These are phyloP conservation scores for Squalus acanthias DNA, from an alignment of 2,797 vertebrate species.

Conservation along the genomic window DNA sequence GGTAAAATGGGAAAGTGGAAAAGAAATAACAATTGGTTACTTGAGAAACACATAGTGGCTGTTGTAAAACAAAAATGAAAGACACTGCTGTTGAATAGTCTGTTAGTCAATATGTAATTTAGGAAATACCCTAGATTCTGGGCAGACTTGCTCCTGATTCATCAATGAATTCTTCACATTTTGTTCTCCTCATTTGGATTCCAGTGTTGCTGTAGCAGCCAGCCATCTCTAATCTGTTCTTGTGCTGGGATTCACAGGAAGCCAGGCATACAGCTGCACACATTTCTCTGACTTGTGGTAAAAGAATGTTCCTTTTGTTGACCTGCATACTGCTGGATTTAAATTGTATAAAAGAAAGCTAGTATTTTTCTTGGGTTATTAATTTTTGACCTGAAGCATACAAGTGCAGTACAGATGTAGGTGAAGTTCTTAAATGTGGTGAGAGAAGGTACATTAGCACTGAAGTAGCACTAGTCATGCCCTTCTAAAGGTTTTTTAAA, in stretches of 20 bases:
- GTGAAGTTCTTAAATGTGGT: background rate
- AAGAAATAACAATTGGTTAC: background rate
- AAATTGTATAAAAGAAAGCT: background rate
- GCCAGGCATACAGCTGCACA: background rate
- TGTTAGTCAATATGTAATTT: background rate
- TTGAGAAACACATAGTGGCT: background rate
- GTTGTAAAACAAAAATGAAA: conserved; percentile 14
- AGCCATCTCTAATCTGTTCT: background rate
- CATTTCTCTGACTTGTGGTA: background rate
- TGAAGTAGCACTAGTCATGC: background rate
- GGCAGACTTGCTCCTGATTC: conserved; percentile 1
- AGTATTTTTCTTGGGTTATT: background rate
- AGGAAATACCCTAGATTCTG: conserved; percentile 21
- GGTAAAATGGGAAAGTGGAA: background rate
- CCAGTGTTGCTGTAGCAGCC: background rate
- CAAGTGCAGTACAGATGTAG: background rate
- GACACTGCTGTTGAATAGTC: background rate
- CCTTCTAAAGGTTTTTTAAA: background rate
- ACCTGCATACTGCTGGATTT: background rate
- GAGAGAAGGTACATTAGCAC: background rate
- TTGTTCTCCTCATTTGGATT: background rate
- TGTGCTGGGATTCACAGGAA: background rate
- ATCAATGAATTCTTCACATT: conserved; percentile 35
- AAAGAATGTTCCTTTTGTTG: background rate
- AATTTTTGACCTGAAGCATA: background rate